Evolutionary conservation across 2,888 invertebrate species (phyloP).

Genomic region (Dyspetes luteomarginatus): DNA sequence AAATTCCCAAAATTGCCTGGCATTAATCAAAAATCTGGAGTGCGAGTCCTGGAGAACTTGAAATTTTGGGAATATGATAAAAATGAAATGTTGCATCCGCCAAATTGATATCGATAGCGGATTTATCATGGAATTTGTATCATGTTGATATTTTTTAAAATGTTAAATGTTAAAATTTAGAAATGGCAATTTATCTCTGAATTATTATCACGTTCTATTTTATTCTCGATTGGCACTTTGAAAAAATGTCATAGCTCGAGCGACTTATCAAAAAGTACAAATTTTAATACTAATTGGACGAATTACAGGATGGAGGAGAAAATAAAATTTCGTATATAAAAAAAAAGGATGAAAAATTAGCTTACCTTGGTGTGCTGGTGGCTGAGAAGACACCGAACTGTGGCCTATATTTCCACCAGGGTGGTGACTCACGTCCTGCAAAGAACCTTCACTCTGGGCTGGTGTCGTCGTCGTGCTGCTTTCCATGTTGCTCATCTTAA

Average conservation of each 20-base stretch:
- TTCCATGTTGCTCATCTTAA: conserved; percentile 81
- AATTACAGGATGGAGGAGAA: not conserved
- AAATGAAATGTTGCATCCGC: no score
- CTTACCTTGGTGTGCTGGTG: conserved; percentile 80
- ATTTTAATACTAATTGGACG: not conserved
- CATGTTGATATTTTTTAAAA: not conserved
- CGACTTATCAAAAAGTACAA: not conserved
- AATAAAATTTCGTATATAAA: not conserved
- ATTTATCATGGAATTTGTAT: no score
- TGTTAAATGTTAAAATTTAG: not conserved
- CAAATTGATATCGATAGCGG: no score
- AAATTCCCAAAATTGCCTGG: no score
- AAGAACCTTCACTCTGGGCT: conserved; percentile 78
- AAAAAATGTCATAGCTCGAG: not conserved
- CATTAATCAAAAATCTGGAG: no score
- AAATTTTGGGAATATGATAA: no score
- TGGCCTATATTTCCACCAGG: conserved; percentile 76
- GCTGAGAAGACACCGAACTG: conserved; percentile 77
- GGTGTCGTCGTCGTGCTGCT: conserved; percentile 78
- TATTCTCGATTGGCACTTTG: not conserved
- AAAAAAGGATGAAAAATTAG: not conserved
- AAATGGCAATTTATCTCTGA: not conserved
- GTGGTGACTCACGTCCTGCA: conserved; percentile 80
- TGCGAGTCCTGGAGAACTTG: no score
- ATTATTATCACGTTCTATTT: no score